Evolutionary conservation across 37 sponge, comb jelly and placozoan genomes (phyloP), one percentile per base, ranked within the genome.

Genomic region (Spongilla lacustris): DNA sequence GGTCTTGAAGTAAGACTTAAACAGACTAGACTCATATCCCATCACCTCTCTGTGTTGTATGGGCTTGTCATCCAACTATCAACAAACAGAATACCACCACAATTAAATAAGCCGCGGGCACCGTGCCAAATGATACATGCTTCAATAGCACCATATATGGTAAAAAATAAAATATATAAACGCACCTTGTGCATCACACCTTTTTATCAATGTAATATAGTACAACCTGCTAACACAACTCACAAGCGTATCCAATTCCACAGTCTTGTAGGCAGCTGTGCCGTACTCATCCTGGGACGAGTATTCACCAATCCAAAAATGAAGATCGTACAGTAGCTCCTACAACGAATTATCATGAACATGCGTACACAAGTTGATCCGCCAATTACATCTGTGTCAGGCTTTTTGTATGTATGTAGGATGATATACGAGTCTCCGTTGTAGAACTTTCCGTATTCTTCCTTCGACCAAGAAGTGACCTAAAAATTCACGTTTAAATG

Each of bases 231-330:
- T 14, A 72, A 2, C 77, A 34, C 80, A 67, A 31, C 98, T 88
- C 28, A 97, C 96, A 79, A 97, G 93, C n/a, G 94, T 97, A 69
- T 99, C 99, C 76, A 99, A 80, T 81, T 99, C 99, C 32, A 99
- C 99, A 0, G 99, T 99, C 94, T 99, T 99, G 97, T 99, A 99
- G 22, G 99, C 99, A 50, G 99, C 99, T 14, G 97, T 97, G 2
- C 99, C 99, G 71, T 96, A 99, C 78, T 99, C 99, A 72, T 99
- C 99, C 89, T 99, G 96, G 25, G 95, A 90, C n/a, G 97, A 96
- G 58, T 98, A 50, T 69, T 84, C 74, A 0, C 99, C 99, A 79
- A 99, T 96, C 99, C 99, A 99, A 83, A 99, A 99, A 83, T 99
- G 99, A 25, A 99, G 77, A 73, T 99, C 99, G 71, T 95, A 95